Evolutionary conservation across 1,140 invertebrate genomes (phyloP), one percentile per base, ranked within the genome.

Genomic region (Caenorhabditis briggsae): DNA sequence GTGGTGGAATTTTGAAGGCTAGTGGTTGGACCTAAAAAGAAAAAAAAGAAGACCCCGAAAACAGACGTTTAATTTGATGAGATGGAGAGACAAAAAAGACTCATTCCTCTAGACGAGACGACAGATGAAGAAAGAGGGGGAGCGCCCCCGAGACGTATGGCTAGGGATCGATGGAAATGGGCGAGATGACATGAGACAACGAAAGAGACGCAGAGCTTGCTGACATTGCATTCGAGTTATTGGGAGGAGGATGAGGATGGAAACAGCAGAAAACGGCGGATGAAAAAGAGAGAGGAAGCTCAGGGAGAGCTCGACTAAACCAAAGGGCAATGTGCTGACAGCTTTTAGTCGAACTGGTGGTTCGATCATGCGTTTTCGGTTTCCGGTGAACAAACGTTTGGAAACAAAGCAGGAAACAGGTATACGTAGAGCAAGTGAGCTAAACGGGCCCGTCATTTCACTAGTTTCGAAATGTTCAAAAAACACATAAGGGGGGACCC

Each of bases 61-160:
- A 70, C 46, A 70, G 64, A 70, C 64, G 64, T 70, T 70, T 70
- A 70, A 70, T 70, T 70, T 70, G 64, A 70, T 70, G 64, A 70
- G 64, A 70, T 70, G n/a, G 64, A 70, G 64, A 70, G 23, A 70
- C 33, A 70, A 70, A 61, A 70, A 70, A 41, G 64, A 70, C 64
- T 70, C 41, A 14, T 70, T 46, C 41, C 18, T 8, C 23, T 70
- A 41, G 43, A 43, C 9, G 64, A 70, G 64, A 70, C 33, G 18
- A 14, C 64, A 70, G 64, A 70, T 11, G 43, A 16, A 9, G 16
- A 70, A 41, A 70, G 11, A 23, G 41, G n/a, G 64, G 43, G 64
- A 41, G 64, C 64, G 64, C 64, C 64, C 23, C 64, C 33, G 33
- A 33, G 64, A 16, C 64, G 64, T 70, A 70, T 70, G 64, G 50